phyloP scores from a whole-genome alignment of 2,113 vertebrate genomes.

The Chunga burmeisteri region DNA sequence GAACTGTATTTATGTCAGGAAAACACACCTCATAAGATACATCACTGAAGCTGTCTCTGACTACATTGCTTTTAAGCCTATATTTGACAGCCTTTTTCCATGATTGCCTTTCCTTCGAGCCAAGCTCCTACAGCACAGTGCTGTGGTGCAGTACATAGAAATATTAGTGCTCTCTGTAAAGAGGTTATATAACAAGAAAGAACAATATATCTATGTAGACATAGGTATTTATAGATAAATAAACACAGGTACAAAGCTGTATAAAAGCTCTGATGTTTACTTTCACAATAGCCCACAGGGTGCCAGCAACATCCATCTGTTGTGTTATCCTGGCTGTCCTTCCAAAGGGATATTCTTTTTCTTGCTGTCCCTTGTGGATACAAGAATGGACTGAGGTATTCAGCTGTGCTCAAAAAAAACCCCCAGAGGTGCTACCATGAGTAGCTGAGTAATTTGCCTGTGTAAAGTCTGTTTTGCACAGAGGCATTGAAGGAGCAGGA shows the following conservation, averaged over 20 bases:
- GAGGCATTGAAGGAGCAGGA: background rate
- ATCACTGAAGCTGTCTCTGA: background rate
- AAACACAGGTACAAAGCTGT: background rate
- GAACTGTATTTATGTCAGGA: background rate
- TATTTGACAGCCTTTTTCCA: background rate
- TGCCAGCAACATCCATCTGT: background rate
- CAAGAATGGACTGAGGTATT: background rate
- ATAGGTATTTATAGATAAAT: background rate
- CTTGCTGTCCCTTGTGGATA: background rate
- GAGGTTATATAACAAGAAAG: background rate
- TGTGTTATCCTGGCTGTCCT: background rate
- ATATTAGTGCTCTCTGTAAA: accelerated
- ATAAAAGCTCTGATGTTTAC: background rate
- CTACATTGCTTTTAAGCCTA: background rate
- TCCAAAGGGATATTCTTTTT: background rate
- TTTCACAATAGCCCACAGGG: background rate
- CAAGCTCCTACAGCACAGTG: background rate
- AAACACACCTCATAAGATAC: background rate
- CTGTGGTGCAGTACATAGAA: background rate
- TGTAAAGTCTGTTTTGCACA: background rate
- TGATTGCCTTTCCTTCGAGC: background rate
- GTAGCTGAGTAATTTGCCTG: background rate
- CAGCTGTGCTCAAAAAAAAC: background rate
- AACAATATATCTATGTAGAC: background rate
- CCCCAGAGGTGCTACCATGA: background rate